Evolutionary conservation across 2,888 invertebrate genomes (phyloP).

Genomic region (Dynastes grantii): DNA sequence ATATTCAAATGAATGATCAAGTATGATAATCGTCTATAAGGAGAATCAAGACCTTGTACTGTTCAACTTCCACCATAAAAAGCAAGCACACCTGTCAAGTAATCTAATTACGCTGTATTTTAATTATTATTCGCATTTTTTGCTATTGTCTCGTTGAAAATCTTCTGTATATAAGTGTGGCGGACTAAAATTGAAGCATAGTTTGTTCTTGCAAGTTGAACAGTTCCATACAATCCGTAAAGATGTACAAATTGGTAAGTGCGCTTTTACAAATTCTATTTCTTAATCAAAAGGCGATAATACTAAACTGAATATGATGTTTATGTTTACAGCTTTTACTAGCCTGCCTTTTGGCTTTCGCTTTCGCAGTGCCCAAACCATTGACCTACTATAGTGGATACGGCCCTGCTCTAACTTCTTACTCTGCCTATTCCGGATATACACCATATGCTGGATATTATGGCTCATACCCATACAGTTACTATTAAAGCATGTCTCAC

Average conservation of each 20-base stretch:
- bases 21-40: constrained; percentile 13
- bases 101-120: constrained; percentile 35
- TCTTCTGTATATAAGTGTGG: constrained; percentile 32
- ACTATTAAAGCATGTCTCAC: neutral
- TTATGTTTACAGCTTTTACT: constrained; percentile 67
- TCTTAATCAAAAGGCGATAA: too few species aligned
- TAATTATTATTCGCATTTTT: constrained; percentile 41
- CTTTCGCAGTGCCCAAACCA: constrained; percentile 65
- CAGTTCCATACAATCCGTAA: constrained; percentile 27
- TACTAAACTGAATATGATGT: too few species aligned
- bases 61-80: constrained; percentile 4
- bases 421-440: constrained; percentile 45
- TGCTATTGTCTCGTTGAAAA: constrained; percentile 12
- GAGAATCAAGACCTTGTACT: constrained; percentile 32
- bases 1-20: constrained; percentile 27
- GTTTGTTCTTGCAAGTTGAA: constrained; percentile 42
- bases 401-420: constrained; percentile 27
- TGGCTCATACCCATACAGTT: constrained; percentile 14
- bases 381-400: constrained; percentile 35
- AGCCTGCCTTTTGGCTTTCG: constrained; percentile 70
- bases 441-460: constrained; percentile 31
- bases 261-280: neutral
- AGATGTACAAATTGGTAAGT: constrained; percentile 47
- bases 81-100: constrained; percentile 32
- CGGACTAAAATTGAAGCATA: neutral